Percentiles rank a stretch among this genome's conserved stretches.
phyloP scores from a whole-genome alignment of 2,113 vertebrate genomes.

The Microtus pennsylvanicus region DNA sequence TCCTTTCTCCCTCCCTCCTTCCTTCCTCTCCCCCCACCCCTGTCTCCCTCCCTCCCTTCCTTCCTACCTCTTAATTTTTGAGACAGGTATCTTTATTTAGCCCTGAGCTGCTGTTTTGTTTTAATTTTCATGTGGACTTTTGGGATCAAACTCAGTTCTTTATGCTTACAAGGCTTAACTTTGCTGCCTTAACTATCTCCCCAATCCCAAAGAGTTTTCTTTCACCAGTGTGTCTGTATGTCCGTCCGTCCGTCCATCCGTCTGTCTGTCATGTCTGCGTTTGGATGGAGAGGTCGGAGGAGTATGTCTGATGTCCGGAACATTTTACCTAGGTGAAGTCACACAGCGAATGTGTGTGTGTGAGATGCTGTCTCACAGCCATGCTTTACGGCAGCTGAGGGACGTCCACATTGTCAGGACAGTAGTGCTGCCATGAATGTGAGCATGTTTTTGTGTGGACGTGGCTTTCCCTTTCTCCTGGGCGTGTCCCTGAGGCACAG shows the following conservation, averaged over 20 bases:
- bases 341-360: no score
- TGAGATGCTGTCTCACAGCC: no score
- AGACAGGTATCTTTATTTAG: background rate
- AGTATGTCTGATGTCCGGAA: background rate
- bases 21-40: no score
- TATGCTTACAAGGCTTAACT: background rate
- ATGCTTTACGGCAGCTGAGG: background rate
- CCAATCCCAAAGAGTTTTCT: background rate
- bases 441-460: no score
- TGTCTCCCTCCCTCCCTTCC: accelerated
- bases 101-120: background rate
- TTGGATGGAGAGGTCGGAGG: background rate
- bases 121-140: background rate
- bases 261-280: background rate
- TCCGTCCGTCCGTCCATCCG: no score
- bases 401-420: background rate
- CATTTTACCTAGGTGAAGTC: background rate
- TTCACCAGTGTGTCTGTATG: background rate
- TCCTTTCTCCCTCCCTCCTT: no score
- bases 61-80: background rate
- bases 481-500: no score
- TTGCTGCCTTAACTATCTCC: background rate
- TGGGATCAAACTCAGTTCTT: background rate
- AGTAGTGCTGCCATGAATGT: background rate
- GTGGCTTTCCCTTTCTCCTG: no score